Base-by-base conservation (phyloP, 53 echinoderm and acorn worm species). In the Zoroaster sp. region DNA sequence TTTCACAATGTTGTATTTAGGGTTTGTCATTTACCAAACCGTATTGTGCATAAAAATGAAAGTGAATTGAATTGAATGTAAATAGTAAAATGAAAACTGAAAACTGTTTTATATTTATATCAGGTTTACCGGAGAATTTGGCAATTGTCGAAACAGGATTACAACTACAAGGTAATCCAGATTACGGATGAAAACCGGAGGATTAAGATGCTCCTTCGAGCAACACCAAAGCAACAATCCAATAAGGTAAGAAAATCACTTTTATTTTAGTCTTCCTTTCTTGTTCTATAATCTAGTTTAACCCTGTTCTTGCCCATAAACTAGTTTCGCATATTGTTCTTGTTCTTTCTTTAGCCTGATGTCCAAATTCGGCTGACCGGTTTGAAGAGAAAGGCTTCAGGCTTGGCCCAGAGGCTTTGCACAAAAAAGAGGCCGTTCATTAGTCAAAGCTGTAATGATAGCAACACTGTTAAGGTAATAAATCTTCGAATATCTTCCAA, bases 191-290 rank as follows among this genome's bases (percentile, higher is more conserved):
- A 49, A 45, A 15, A 49, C 69, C 49, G 36, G 71, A 71, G 83
- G 51, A 83, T 83, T 83, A 83, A 46, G 71, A 83, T 83, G 71
- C 69, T 83, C 35, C 83, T 83, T 43, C 70, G 71, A 35, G 47
- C 83, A 35, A 43, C 49, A 18, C 31, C 36, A 68, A 6, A 69
- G 2, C 70, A 83, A 71, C 21, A 20, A 6, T 68, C 83, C 14
- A 11, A 11, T 47, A 83, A n/a, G 66, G 80, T 81, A 15, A 66
- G 81, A 37, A 33, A 51, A 17, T 25, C 30, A 9, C 25, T 5
- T 1, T 18, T 5, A 23, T 47, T 15, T 69, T 12, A 2, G 67
- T 1, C 4, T 35, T 69, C 13, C 3, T 69, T 8, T 69, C 47
- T 7, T 9, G 13, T 9, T 46, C 47, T 35, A 30, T 8, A 69